These are phyloP conservation scores for Pteria penguin DNA, from an alignment of 2,888 invertebrate genomes.

Conservation along the genomic window DNA sequence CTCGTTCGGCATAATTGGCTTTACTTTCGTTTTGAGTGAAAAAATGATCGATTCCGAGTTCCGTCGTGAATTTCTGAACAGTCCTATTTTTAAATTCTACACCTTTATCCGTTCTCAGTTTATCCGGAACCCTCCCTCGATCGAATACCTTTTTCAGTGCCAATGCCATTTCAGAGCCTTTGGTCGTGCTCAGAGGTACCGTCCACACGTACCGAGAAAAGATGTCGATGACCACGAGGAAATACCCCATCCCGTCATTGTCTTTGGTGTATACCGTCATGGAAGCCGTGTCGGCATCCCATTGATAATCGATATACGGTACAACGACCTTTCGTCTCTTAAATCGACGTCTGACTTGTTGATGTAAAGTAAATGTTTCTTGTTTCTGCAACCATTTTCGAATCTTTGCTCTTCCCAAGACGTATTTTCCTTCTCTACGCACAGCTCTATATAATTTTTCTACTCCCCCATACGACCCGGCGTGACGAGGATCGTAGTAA, in stretches of 20 bases:
- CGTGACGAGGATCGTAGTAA: not conserved
- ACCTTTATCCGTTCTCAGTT: conserved; percentile 10
- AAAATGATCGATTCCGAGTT: not conserved
- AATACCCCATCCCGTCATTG: not conserved
- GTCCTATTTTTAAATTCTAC: not conserved
- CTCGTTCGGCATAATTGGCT: conserved; percentile 5
- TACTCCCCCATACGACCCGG: not conserved
- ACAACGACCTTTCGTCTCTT: not conserved
- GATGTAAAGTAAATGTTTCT: conserved; percentile 9
- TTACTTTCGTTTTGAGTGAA: conserved; percentile 20
- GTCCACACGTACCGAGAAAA: conserved; percentile 5
- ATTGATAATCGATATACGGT: conserved; percentile 2
- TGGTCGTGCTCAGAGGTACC: not conserved
- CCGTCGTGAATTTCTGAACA: not conserved
- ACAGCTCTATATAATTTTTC: conserved; percentile 47
- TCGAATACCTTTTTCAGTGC: not conserved
- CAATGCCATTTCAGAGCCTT: not conserved
- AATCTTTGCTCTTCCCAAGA: conserved; percentile 39
- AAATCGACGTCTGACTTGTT: not conserved
- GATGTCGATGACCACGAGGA: conserved; percentile 2
- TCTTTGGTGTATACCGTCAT: not conserved
- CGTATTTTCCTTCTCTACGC: conserved; percentile 45
- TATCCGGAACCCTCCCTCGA: not conserved
- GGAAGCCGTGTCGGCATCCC: conserved; percentile 7
- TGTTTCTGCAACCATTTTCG: conserved; percentile 38